Evolutionary conservation across 2,888 invertebrate genomes (phyloP).

Genomic region (Meta bourneti): DNA sequence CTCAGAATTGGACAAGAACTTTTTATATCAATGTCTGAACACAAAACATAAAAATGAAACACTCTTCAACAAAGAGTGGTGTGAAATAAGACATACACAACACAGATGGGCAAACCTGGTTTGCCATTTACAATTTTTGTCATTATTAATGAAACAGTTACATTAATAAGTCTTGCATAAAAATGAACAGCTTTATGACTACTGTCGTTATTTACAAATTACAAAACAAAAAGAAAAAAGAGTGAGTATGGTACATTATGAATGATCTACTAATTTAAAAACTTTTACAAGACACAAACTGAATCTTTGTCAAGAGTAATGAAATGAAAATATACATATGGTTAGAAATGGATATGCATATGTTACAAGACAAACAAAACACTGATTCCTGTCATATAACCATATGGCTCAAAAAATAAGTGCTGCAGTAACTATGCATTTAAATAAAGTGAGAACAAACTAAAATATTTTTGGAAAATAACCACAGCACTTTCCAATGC

Average conservation of each 20-base stretch:
- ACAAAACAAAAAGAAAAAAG: not conserved
- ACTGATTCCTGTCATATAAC: not conserved
- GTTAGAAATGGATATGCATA: constrained; percentile 19
- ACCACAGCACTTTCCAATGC: not conserved
- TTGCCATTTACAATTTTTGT: constrained; percentile 32
- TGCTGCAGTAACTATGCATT: not conserved
- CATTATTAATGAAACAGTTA: constrained; percentile 5
- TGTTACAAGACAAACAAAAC: constrained; percentile 11
- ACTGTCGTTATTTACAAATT: constrained; percentile 23
- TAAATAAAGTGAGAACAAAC: not conserved
- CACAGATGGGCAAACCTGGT: constrained; percentile 3
- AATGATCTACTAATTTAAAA: constrained; percentile 14
- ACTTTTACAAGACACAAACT: constrained; percentile 14
- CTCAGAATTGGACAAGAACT: not conserved
- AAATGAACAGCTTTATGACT: constrained; percentile 26
- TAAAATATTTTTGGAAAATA: not conserved
- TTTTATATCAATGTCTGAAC: constrained; percentile 6
- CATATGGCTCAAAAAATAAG: constrained; percentile 9
- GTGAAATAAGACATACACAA: not conserved
- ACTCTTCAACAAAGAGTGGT: constrained; percentile 11
- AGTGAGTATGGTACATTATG: constrained; percentile 43
- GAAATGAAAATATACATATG: constrained; percentile 40
- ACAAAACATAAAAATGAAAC: constrained; percentile 31
- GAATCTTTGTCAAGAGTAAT: not conserved
- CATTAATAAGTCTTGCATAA: constrained; percentile 10